Percentiles rank a stretch among this genome's conserved stretches.
These are phyloP conservation scores for Sebastes schlegelii DNA, from an alignment of 2,113 vertebrate genomes.

Conservation along the genomic window DNA sequence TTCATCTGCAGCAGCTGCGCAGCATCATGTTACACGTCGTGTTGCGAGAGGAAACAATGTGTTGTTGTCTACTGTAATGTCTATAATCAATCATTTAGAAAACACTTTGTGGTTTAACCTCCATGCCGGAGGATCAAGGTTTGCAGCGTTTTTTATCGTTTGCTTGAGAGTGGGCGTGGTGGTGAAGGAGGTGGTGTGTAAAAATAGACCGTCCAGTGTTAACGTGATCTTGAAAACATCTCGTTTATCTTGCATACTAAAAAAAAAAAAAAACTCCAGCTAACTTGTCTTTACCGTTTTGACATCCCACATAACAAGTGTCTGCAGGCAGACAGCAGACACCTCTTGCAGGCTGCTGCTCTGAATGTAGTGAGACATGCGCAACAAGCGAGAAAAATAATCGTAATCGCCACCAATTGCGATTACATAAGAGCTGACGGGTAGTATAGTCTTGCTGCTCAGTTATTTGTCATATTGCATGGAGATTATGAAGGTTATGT, in stretches of 20 bases:
- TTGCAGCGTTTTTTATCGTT: conserved; percentile 21
- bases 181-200: conserved; percentile 41
- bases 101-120: background rate
- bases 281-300: conserved; percentile 25
- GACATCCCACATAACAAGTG: background rate
- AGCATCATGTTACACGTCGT: background rate
- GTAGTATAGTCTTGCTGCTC: conserved; percentile 3
- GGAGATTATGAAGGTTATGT: background rate
- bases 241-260: conserved; percentile 53
- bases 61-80: background rate
- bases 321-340: conserved; percentile 18
- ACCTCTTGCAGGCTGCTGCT: conserved; percentile 9
- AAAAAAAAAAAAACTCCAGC: conserved; percentile 8
- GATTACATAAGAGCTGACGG: conserved; percentile 60
- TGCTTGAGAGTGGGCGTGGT: conserved; percentile 71
- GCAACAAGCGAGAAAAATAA: conserved; percentile 66
- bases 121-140: background rate
- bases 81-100: background rate
- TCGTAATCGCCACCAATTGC: conserved; percentile 27
- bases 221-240: conserved; percentile 50
- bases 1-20: conserved; percentile 20
- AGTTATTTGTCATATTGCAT: background rate
- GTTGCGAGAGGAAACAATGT: too few relatives aligned
- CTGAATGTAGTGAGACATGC: conserved; percentile 55
- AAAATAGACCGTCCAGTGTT: conserved; percentile 65